Evolutionary conservation across 2,113 vertebrate species (phyloP).

Genomic region (Suricata suricatta): DNA sequence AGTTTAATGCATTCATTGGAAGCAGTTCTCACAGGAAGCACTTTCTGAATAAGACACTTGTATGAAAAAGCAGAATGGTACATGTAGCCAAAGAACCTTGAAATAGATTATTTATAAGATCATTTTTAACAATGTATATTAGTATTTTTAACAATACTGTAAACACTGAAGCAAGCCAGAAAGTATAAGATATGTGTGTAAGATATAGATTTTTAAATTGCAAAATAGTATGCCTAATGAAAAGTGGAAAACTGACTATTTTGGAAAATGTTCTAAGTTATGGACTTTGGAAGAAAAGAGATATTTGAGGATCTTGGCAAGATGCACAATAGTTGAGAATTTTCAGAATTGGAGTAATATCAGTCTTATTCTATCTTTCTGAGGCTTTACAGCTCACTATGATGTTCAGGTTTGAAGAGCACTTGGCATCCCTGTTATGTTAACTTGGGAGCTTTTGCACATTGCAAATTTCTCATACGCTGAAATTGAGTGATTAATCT

Average conservation of each 20-base stretch:
- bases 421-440: slow-evolving; percentile 80
- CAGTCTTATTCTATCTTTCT: slow-evolving; percentile 80
- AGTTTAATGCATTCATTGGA: slow-evolving; percentile 90
- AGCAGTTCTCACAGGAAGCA: slow-evolving; percentile 84
- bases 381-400: slow-evolving; percentile 74
- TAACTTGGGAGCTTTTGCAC: slow-evolving; percentile 86
- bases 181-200: slow-evolving; percentile 52
- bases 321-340: slow-evolving; percentile 64
- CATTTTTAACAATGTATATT: slow-evolving; percentile 77
- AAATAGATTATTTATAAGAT: slow-evolving; percentile 80
- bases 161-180: slow-evolving; percentile 70
- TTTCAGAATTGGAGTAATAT: slow-evolving; percentile 81
- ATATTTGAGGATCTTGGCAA: slow-evolving; percentile 69
- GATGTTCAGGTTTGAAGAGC: slow-evolving; percentile 81
- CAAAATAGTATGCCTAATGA: slow-evolving; percentile 66
- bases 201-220: slow-evolving; percentile 66
- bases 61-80: slow-evolving; percentile 70
- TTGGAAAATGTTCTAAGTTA: slow-evolving; percentile 52
- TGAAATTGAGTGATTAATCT: slow-evolving; percentile 86
- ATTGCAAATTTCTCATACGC: slow-evolving; percentile 80
- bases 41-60: slow-evolving; percentile 82
- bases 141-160: slow-evolving; percentile 77
- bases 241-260: slow-evolving; percentile 62
- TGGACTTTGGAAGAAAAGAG: slow-evolving; percentile 64
- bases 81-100: slow-evolving; percentile 81